These are phyloP conservation scores for Drosophila mercatorum DNA, from an alignment of 2,888 invertebrate genomes.

Conservation along the genomic window DNA sequence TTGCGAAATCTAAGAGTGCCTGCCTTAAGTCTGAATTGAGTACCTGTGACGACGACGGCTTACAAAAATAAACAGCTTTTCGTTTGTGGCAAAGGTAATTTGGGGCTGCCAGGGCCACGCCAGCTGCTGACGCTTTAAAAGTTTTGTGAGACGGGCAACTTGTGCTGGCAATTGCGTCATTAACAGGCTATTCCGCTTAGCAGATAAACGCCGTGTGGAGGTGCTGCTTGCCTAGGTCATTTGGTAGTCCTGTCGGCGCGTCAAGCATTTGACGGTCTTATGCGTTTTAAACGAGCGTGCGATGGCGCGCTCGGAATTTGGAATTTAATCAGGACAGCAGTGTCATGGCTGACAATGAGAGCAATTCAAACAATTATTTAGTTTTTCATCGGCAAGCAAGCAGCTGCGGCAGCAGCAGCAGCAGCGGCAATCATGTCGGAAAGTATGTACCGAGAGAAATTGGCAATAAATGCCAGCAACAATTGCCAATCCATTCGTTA, in stretches of 20 bases:
- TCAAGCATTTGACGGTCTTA: constrained; percentile 59
- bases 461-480: constrained; percentile 31
- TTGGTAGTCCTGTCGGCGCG: constrained; percentile 50
- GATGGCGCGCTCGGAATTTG: constrained; percentile 46
- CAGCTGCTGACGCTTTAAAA: constrained; percentile 44
- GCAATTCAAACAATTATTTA: constrained; percentile 43
- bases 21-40: constrained; percentile 25
- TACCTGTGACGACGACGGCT: constrained; percentile 28
- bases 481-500: constrained; percentile 31
- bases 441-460: not conserved
- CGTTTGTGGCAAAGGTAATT: constrained; percentile 45
- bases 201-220: constrained; percentile 42
- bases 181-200: constrained; percentile 76
- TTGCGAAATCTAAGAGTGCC: constrained; percentile 15
- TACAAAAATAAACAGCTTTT: constrained; percentile 34
- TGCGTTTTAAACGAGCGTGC: constrained; percentile 65
- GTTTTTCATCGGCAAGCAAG: constrained; percentile 17
- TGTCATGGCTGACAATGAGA: constrained; percentile 46
- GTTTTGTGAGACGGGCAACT: constrained; percentile 39
- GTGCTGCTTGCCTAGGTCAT: constrained; percentile 35
- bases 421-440: constrained; percentile 22
- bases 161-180: constrained; percentile 74
- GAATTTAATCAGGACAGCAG: constrained; percentile 61
- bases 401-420: not conserved
- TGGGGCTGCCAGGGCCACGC: constrained; percentile 36